These are phyloP conservation scores for Leptopilina clavipes DNA, from an alignment of 1,140 invertebrate genomes.

Conservation along the genomic window DNA sequence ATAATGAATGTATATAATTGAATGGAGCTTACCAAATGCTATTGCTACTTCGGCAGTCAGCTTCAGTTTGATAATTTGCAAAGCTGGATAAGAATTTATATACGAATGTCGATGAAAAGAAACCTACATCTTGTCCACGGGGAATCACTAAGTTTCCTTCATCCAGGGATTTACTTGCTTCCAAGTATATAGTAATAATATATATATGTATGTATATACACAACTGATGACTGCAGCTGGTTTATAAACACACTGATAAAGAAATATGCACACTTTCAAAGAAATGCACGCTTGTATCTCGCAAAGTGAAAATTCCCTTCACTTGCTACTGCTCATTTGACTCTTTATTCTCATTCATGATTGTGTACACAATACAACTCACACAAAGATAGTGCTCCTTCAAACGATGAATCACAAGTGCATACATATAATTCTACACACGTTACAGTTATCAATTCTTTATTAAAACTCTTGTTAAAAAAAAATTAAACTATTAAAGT, in stretches of 20 bases:
- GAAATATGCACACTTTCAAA: not conserved
- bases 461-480: too few species aligned
- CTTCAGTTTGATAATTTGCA: not conserved
- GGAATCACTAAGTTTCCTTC: slow-evolving; percentile 45
- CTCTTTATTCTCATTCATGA: not conserved
- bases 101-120: slow-evolving; percentile 47
- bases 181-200: too few species aligned
- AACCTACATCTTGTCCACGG: slow-evolving; percentile 35
- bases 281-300: not conserved
- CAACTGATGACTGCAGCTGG: too few species aligned
- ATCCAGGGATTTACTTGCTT: slow-evolving; percentile 39
- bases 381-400: not conserved
- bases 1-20: not conserved
- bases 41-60: not conserved
- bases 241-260: too few species aligned
- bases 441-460: too few species aligned
- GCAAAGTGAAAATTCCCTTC: not conserved
- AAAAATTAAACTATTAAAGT: too few species aligned
- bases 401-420: not conserved
- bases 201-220: too few species aligned
- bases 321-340: not conserved
- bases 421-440: too few species aligned
- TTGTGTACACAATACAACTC: not conserved
- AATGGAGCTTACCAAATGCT: not conserved
- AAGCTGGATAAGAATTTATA: slow-evolving; percentile 42